phyloP scores from a whole-genome alignment of 23 tunicate genomes.

The Clavelina lepadiformis region DNA sequence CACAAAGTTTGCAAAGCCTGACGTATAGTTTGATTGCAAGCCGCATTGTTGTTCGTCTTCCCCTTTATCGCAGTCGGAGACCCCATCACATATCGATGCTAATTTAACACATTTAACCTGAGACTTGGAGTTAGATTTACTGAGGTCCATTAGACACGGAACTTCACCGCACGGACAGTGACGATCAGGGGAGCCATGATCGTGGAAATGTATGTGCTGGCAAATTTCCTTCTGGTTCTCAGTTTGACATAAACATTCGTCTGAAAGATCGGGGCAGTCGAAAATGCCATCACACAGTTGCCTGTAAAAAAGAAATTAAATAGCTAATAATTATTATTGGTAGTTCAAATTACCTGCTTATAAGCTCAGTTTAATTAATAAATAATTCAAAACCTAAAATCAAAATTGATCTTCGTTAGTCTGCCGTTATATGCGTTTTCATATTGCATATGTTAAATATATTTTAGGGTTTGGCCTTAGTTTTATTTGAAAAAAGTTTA shows the following conservation, averaged over 20 bases:
- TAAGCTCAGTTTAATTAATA: not conserved
- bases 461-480: too few species aligned
- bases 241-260: constrained; percentile 71
- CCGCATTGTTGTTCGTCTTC: constrained; percentile 66
- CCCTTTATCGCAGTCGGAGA: constrained; percentile 44
- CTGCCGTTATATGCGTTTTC: too few species aligned
- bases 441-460: too few species aligned
- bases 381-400: too few species aligned
- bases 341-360: not conserved
- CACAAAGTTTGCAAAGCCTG: too few species aligned
- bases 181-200: not conserved
- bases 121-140: too few species aligned
- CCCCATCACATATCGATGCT: constrained; percentile 48
- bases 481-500: too few species aligned
- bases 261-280: constrained; percentile 84
- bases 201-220: constrained; percentile 20
- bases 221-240: constrained; percentile 31
- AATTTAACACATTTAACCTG: constrained; percentile 37
- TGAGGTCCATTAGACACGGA: constrained; percentile 40
- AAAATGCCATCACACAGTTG: constrained; percentile 71
- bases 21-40: too few species aligned
- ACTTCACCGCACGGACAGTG: constrained; percentile 33
- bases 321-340: not conserved
- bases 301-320: constrained; percentile 23
- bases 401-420: too few species aligned